Evolutionary conservation across 2,113 vertebrate genomes (phyloP).

Genomic region (Jacana jacana): DNA sequence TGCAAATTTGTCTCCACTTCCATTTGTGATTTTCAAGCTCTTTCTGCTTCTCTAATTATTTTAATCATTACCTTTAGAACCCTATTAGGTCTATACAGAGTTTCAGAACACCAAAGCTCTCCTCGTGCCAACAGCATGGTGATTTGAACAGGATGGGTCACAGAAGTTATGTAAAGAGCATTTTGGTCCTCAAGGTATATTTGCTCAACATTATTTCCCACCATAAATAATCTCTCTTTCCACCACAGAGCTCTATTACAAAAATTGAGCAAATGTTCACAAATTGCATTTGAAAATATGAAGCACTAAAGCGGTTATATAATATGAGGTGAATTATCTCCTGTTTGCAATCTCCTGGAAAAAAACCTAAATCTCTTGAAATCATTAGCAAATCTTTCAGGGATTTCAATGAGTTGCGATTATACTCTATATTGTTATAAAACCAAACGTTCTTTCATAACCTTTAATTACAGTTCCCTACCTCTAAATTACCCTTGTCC

Average conservation of each 20-base stretch:
- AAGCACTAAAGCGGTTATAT: neutral
- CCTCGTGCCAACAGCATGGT: accelerated
- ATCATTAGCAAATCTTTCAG: neutral
- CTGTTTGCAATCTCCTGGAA: neutral
- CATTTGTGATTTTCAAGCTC: neutral
- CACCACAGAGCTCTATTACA: neutral
- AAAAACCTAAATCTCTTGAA: neutral
- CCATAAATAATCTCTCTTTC: neutral
- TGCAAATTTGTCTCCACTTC: neutral
- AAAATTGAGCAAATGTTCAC: neutral
- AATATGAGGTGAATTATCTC: neutral
- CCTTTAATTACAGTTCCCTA: neutral
- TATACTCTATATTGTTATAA: neutral
- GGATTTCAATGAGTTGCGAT: neutral
- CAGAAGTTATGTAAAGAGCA: neutral
- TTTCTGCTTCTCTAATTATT: neutral
- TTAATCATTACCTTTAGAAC: neutral
- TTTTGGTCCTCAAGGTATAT: neutral
- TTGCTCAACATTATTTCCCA: neutral
- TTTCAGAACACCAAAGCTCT: neutral
- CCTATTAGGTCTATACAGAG: neutral
- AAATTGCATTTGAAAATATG: neutral
- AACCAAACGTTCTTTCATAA: neutral
- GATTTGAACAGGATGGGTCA: neutral
- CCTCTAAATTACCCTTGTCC: neutral